Evolutionary conservation across 2,797 vertebrate species (phyloP).

Genomic region (Callimico goeldii): DNA sequence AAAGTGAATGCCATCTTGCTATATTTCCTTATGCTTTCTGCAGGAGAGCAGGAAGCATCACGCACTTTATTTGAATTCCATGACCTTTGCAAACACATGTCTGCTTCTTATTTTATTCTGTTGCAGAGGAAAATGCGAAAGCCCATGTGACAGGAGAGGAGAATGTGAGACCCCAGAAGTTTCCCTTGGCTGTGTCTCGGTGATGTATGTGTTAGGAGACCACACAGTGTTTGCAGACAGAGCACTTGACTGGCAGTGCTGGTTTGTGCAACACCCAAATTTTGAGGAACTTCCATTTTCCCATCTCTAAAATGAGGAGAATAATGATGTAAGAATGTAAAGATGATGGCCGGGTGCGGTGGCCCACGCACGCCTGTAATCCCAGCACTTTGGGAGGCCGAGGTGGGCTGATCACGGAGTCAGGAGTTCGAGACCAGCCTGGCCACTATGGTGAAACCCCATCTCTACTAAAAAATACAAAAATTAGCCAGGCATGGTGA

Average conservation of each 20-base stretch:
- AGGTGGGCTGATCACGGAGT: too few species aligned
- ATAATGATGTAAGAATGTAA: background rate
- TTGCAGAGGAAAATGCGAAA: background rate
- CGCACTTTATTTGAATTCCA: constrained; percentile 32
- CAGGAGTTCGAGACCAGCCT: too few species aligned
- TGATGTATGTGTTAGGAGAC: background rate
- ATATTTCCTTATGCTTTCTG: background rate
- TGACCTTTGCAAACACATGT: background rate
- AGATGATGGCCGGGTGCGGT: background rate
- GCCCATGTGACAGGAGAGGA: background rate
- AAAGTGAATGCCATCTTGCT: background rate
- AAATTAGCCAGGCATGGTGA: too few species aligned
- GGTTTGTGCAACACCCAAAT: background rate
- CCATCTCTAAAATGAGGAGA: background rate
- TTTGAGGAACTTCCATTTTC: background rate
- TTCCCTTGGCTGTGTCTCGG: background rate
- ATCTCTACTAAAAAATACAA: too few species aligned
- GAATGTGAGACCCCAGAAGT: background rate
- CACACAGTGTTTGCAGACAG: rapidly evolving
- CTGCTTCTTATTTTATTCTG: constrained; percentile 9
- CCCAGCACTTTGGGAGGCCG: too few species aligned
- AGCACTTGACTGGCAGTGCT: background rate
- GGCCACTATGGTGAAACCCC: too few species aligned
- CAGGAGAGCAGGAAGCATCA: background rate
- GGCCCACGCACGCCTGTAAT: too few species aligned